A percentile compares a stretch with the other conserved stretches of the same genome.
Conservation (phyloP, 1,140 invertebrate genomes). For the Tetramorium simillimum region DNA sequence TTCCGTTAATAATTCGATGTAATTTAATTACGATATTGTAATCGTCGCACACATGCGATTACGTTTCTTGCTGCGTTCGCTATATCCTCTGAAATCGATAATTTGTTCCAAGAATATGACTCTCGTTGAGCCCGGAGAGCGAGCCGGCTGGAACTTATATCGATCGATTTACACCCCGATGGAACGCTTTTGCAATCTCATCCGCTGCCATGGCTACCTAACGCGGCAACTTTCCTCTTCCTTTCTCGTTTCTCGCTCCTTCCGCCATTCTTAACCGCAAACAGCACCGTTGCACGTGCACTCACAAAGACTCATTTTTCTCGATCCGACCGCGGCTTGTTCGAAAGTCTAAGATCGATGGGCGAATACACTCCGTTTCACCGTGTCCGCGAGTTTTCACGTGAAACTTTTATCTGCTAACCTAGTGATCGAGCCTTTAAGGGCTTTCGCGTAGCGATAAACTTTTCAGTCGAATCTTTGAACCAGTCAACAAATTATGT, state of each 20-base stretch:
- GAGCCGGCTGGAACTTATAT: constrained; percentile 47
- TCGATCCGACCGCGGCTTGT: constrained; percentile 47
- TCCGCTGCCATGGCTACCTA: constrained; percentile 31
- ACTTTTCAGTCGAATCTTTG: constrained; percentile 47
- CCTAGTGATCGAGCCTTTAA: constrained; percentile 18
- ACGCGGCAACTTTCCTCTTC: constrained; percentile 57
- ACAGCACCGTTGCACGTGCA: constrained; percentile 28
- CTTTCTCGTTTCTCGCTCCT: constrained; percentile 46
- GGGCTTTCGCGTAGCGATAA: constrained; percentile 41
- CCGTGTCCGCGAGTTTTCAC: constrained; percentile 41
- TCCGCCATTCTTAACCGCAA: constrained; percentile 51
- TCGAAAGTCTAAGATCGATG: constrained; percentile 62
- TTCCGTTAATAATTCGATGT: neutral
- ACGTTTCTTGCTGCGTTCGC: neutral
- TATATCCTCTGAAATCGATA: neutral
- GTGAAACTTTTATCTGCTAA: constrained; percentile 53
- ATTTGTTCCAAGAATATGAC: constrained; percentile 46
- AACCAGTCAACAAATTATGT: constrained; percentile 52
- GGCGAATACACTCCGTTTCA: constrained; percentile 41
- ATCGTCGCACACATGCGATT: neutral
- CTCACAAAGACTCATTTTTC: constrained; percentile 65
- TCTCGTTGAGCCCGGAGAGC: constrained; percentile 21
- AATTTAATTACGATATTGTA: neutral
- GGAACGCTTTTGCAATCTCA: constrained; percentile 60
- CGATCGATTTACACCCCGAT: constrained; percentile 55